Evolutionary conservation across 1,140 invertebrate species (phyloP), one percentile per base, ranked within the genome.

Genomic region (Brachionus koreanus): DNA sequence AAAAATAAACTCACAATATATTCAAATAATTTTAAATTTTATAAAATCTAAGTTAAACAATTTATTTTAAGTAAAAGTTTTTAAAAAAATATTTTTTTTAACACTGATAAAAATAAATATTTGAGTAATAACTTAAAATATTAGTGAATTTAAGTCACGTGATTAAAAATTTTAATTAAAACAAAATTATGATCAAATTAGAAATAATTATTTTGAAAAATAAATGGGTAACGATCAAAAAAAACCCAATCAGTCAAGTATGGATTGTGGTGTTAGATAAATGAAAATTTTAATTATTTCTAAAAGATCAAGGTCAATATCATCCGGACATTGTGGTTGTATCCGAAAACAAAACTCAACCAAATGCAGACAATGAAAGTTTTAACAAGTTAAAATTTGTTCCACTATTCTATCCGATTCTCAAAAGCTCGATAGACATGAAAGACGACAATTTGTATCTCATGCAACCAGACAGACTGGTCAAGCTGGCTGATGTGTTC

Each of bases 241-340:
- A 74, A 74, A 74, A 29, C 69, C 69, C 6, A 46, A 4, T 46
- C 69, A 74, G 43, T 69, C 65, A 69, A 69, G 65, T 69, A 69
- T 13, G n/a, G 6, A 69, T 13, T 35, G 12, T 13, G 33, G 13
- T 37, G 29, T 65, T 25, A 29, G 29, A 29, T 1, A 65, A 65
- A 33, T 16, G 0, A 0, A 12, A 29, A 33, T 65, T 25, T 63
- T n/a, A 46, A 25, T 74, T n/a, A 46, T 25, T 42, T 25, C 25
- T 23, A 29, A 74, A 7, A 74, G 37, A 13, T 25, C 42, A 74
- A 39, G 37, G 19, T 46, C 69, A 79, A 10, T 79, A 79, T 25
- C 76, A 79, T 79, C 76, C 76, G 5, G 76, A 79, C 39, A 79
- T 79, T 35, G 49, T 79, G 25, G 76, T 79, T n/a, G 76, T 79